A percentile compares a stretch with the other conserved stretches of the same genome.
phyloP scores from a whole-genome alignment of 2,113 vertebrate species.

The Rhynchopsitta pachyrhyncha region DNA sequence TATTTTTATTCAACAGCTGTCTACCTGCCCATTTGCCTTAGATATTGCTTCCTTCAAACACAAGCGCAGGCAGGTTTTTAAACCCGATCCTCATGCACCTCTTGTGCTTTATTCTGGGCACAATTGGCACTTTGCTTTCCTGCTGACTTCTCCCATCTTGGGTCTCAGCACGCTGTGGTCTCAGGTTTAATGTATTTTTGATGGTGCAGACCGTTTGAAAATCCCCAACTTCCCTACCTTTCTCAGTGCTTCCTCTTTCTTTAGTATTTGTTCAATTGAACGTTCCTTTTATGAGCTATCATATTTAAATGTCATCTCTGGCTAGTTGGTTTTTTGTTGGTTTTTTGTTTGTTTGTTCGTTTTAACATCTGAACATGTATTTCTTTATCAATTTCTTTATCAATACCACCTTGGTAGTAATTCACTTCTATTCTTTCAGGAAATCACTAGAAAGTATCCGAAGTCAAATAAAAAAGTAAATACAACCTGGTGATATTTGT shows the following conservation, averaged over 20 bases:
- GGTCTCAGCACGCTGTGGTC: background rate
- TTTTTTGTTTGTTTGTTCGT: background rate
- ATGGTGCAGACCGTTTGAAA: background rate
- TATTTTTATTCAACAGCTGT: background rate
- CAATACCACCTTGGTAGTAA: background rate
- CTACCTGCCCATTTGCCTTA: background rate
- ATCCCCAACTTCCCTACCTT: background rate
- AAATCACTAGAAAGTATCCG: background rate
- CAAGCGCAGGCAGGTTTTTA: background rate
- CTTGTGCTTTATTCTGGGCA: background rate
- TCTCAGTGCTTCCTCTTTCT: background rate
- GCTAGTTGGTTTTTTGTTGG: background rate
- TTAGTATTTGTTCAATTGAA: background rate
- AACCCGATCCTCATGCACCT: background rate
- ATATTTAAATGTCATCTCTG: background rate
- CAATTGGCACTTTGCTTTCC: background rate
- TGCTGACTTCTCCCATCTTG: background rate
- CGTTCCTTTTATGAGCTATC: background rate
- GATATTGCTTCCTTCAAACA: accelerated
- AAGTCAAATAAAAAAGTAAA: background rate
- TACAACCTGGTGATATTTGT: background rate
- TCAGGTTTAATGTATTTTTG: background rate
- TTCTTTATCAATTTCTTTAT: background rate
- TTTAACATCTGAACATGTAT: background rate
- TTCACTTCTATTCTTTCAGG: background rate